phyloP scores from a whole-genome alignment of 1,140 invertebrate genomes.

The Drosophila insularis region DNA sequence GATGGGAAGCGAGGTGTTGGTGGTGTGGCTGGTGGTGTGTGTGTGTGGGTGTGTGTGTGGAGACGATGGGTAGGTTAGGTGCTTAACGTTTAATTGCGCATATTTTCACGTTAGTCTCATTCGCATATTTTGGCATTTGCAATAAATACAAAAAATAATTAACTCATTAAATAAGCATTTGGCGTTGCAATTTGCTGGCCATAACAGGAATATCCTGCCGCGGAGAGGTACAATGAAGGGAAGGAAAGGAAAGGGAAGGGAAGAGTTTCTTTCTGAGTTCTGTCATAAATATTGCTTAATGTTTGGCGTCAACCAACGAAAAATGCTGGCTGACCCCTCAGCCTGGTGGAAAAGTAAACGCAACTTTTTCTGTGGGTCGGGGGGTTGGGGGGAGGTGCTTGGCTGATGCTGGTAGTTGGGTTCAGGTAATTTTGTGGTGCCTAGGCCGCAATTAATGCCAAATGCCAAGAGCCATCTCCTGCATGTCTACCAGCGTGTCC shows the following conservation, averaged over 20 bases:
- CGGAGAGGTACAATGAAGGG: not conserved
- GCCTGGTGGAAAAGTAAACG: not conserved
- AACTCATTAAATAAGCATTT: constrained; percentile 80
- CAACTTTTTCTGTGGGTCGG: not conserved
- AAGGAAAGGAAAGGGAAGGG: not conserved
- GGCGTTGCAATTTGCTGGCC: constrained; percentile 65
- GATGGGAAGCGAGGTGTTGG: not conserved
- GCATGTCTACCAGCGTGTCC: not conserved
- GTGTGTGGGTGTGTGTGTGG: not conserved
- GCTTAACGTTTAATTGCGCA: constrained; percentile 66
- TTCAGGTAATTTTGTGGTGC: constrained; percentile 67
- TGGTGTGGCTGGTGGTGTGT: not conserved
- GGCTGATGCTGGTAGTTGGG: not conserved
- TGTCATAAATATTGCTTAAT: constrained; percentile 79
- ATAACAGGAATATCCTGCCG: not conserved
- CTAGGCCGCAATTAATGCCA: constrained; percentile 73
- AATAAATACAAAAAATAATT: constrained; percentile 80
- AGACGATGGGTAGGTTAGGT: not conserved
- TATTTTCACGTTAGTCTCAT: constrained; percentile 60
- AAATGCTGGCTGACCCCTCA: not conserved
- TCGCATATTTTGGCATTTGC: constrained; percentile 59
- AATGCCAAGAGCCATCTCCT: constrained; percentile 34
- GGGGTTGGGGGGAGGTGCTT: too few species aligned
- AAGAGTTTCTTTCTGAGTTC: not conserved
- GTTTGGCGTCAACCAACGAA: constrained; percentile 41